A percentile compares a stretch with the other conserved stretches of the same genome.
Evolutionary conservation across 2,113 vertebrate genomes (phyloP).

Genomic region (Larimichthys polyactis): DNA sequence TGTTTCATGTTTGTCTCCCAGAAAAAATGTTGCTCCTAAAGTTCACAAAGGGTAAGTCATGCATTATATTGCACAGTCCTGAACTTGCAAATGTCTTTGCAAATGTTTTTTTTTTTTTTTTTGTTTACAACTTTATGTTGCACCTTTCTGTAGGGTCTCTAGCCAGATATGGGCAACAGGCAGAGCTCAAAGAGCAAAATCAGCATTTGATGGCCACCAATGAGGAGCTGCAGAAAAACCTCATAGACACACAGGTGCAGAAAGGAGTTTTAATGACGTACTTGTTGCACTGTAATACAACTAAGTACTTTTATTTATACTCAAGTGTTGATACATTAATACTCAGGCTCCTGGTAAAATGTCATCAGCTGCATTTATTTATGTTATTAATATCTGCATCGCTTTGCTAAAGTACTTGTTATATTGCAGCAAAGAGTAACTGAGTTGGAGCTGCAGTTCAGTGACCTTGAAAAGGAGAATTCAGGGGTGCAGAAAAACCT

Average conservation of each 20-base stretch:
- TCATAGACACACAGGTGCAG: constrained; percentile 80
- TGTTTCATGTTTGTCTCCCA: constrained; percentile 53
- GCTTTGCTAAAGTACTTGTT: constrained; percentile 12
- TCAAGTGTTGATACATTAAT: not conserved
- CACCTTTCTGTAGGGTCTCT: constrained; percentile 45
- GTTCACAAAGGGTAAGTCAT: constrained; percentile 74
- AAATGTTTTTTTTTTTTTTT: too few relatives aligned
- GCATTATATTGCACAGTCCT: not conserved
- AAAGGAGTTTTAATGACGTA: not conserved
- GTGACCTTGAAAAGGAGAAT: constrained; percentile 76
- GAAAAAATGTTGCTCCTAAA: constrained; percentile 70
- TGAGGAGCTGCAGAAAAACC: constrained; percentile 78
- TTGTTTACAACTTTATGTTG: constrained; percentile 3
- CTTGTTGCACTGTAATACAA: not conserved
- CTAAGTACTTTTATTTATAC: not conserved
- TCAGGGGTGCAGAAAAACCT: constrained; percentile 75
- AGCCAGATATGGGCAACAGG: constrained; percentile 76
- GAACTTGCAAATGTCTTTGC: not conserved
- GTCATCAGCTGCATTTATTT: not conserved
- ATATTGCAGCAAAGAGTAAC: constrained; percentile 72
- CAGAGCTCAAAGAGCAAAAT: constrained; percentile 80
- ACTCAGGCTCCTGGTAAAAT: not conserved
- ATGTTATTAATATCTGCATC: not conserved
- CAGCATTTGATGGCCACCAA: constrained; percentile 73
- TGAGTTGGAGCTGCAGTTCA: constrained; percentile 73